Base-by-base conservation (phyloP, 2,113 vertebrate species). In the Leptobrachium leishanense region DNA sequence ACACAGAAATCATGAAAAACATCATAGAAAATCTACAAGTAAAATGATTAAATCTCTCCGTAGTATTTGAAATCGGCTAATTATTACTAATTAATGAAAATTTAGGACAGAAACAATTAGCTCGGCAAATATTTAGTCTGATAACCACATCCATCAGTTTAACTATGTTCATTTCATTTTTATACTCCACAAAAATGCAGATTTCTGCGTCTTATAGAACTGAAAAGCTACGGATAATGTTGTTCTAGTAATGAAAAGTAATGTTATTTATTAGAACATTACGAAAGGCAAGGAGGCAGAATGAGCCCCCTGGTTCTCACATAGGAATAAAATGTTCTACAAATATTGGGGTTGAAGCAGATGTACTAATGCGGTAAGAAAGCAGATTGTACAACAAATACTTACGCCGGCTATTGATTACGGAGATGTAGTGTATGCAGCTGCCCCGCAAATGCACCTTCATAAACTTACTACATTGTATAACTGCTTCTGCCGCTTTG, bases 41-140 rank as follows among this genome's bases (percentile, higher is more conserved):
- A n/a, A n/a, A 71, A 31, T 53, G 44, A n/a, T 43, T 50, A 71
- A 71, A 71, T 43, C 44, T 46, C 46, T 53, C 46, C 3, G 12
- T 44, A 39, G n/a, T 71, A 43, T 43, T 43, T 43, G 66, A 68
- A 43, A 68, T 43, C 39, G 43, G 15, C 66, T 68, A 68, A 68
- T 68, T 68, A 68, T 68, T 68, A 68, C 40, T 68, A 68, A 68
- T 68, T 71, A 71, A 71, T 31, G 13, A 71, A 71, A 71, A 71
- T 20, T 8, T 50, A 53, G 46, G 44, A 53, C 31, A 44, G 15
- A 44, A 68, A 68, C 13, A 59, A 59, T 59, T 71, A 44, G n/a
- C 46, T 54, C 40, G 53, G 44, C 68, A 53, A 53, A 71, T 39
- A 71, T 53, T 71, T 53, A 53, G 44, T 68, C 12, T 68, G 12